phyloP scores from a whole-genome alignment of 2,797 vertebrate genomes.

The Macropodus opercularis region DNA sequence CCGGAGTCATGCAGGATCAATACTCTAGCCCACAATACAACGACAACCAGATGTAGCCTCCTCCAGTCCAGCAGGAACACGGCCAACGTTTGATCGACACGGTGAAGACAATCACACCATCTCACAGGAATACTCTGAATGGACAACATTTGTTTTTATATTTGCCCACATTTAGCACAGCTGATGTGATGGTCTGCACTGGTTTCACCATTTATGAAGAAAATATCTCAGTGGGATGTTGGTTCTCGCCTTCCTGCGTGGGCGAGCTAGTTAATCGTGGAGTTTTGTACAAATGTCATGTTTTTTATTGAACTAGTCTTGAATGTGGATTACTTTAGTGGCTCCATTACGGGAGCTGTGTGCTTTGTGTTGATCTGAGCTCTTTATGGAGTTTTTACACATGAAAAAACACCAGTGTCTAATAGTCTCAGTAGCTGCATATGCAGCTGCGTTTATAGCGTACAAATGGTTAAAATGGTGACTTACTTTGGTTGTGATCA shows the following conservation, averaged over 20 bases:
- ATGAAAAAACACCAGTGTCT: not conserved
- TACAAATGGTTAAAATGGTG: not conserved
- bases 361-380: constrained; percentile 10
- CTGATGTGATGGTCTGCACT: too few relatives aligned
- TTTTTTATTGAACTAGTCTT: constrained; percentile 38
- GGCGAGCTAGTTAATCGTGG: constrained; percentile 14
- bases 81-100: constrained; percentile 44
- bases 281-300: constrained; percentile 29
- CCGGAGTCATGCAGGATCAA: constrained; percentile 87
- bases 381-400: constrained; percentile 19
- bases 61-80: constrained; percentile 1
- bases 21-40: constrained; percentile 80
- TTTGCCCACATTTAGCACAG: not conserved
- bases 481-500: too few relatives aligned
- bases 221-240: constrained; percentile 12
- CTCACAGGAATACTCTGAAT: not conserved
- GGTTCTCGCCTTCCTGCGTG: constrained; percentile 15
- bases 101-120: constrained; percentile 10
- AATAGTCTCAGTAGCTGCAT: constrained; percentile 2
- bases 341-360: constrained; percentile 20
- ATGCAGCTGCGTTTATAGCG: not conserved
- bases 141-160: constrained; percentile 8
- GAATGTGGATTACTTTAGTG: constrained; percentile 33
- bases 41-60: constrained; percentile 71
- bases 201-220: constrained; percentile 27